Evolutionary conservation across 1,140 invertebrate genomes (phyloP).

Genomic region (Pogonomyrmex californicus): DNA sequence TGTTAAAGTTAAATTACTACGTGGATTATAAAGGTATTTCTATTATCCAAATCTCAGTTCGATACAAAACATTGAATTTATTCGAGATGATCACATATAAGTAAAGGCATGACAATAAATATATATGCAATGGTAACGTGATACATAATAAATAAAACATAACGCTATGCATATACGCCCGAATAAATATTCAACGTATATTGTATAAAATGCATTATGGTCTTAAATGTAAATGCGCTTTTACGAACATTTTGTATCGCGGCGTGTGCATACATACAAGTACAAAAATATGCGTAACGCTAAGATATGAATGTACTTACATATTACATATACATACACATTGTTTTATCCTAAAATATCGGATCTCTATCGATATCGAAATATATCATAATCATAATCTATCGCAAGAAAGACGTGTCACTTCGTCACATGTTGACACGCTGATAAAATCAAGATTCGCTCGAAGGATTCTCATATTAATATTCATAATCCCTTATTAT

Average conservation of each 20-base stretch:
- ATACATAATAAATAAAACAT: constrained; percentile 83
- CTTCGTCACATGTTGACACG: background rate
- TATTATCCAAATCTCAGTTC: constrained; percentile 34
- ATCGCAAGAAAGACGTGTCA: constrained; percentile 29
- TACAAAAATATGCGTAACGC: constrained; percentile 72
- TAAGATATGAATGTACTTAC: constrained; percentile 63
- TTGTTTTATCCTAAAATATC: constrained; percentile 45
- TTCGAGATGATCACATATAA: constrained; percentile 77
- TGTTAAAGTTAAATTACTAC: background rate
- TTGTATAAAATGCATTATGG: constrained; percentile 70
- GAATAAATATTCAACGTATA: constrained; percentile 82
- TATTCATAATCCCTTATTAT: constrained; percentile 47
- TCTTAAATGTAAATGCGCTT: constrained; percentile 53
- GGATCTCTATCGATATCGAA: constrained; percentile 51
- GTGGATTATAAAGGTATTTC: constrained; percentile 37
- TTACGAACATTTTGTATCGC: constrained; percentile 52
- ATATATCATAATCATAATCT: constrained; percentile 12
- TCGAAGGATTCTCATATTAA: constrained; percentile 23
- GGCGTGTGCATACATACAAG: constrained; percentile 46
- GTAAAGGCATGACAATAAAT: constrained; percentile 82
- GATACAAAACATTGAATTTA: constrained; percentile 76
- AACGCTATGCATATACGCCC: constrained; percentile 75
- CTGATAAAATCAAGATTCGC: constrained; percentile 26
- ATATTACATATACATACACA: constrained; percentile 57
- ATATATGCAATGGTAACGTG: constrained; percentile 83